These are phyloP conservation scores for Listrodromus nycthemerus DNA, from an alignment of 2,888 invertebrate species.

Conservation along the genomic window DNA sequence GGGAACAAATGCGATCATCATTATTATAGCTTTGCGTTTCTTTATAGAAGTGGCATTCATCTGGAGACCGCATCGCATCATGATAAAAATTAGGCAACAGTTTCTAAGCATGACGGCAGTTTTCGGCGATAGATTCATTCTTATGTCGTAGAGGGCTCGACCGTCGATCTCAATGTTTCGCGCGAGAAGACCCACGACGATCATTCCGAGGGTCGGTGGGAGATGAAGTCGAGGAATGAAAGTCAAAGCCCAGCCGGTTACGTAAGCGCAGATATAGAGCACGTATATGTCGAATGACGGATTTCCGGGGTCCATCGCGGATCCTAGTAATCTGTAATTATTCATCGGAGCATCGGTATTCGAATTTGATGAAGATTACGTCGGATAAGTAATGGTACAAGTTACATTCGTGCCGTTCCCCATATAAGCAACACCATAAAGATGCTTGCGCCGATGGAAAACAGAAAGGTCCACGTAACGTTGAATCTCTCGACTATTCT, in stretches of 20 bases:
- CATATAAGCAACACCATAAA: conserved; percentile 49
- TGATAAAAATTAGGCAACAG: conserved; percentile 63
- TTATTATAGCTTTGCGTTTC: conserved; percentile 50
- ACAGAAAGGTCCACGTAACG: conserved; percentile 43
- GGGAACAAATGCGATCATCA: conserved; percentile 63
- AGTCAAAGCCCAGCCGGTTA: conserved; percentile 62
- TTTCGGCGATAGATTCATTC: conserved; percentile 49
- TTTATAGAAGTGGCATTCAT: conserved; percentile 63
- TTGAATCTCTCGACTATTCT: conserved; percentile 20
- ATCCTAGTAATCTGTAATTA: conserved; percentile 47
- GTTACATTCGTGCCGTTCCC: conserved; percentile 54
- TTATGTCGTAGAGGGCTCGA: conserved; percentile 55
- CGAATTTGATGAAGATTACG: not conserved
- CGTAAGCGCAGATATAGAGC: conserved; percentile 60
- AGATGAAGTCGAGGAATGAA: conserved; percentile 69
- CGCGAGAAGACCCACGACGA: conserved; percentile 85
- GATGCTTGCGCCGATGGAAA: conserved; percentile 32
- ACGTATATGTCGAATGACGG: conserved; percentile 60
- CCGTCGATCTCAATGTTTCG: conserved; percentile 52
- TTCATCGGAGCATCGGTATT: not conserved
- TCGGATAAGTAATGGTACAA: not conserved
- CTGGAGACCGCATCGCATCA: conserved; percentile 64
- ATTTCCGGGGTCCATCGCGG: conserved; percentile 49
- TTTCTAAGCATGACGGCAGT: conserved; percentile 53
- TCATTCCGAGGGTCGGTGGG: conserved; percentile 87